A percentile compares a stretch with the other conserved stretches of the same genome.
phyloP scores from a whole-genome alignment of 1,140 invertebrate species.

The Drosophila quadrilineata region DNA sequence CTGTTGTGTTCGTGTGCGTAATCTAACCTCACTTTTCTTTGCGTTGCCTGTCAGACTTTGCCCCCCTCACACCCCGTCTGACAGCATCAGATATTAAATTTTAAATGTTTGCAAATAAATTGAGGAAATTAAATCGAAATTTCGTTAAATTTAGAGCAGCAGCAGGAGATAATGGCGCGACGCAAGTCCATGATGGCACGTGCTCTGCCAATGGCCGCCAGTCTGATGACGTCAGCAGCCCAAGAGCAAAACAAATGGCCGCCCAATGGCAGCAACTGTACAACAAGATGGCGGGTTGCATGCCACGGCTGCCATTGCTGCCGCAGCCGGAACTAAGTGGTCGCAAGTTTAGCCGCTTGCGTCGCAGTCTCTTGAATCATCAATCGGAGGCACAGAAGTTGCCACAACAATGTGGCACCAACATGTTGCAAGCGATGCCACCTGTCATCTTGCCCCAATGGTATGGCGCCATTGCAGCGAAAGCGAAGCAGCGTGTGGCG shows the following conservation, averaged over 20 bases:
- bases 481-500: neutral
- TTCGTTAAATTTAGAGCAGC: neutral
- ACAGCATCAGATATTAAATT: neutral
- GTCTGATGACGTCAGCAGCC: constrained; percentile 28
- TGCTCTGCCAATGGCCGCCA: constrained; percentile 28
- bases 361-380: constrained; percentile 21
- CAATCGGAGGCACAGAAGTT: neutral
- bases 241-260: too few species aligned
- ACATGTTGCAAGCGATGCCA: neutral
- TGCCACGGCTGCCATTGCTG: constrained; percentile 10
- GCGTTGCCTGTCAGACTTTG: neutral
- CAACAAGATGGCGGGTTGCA: constrained; percentile 34
- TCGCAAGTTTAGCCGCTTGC: constrained; percentile 26
- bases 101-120: constrained; percentile 12
- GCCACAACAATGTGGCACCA: neutral
- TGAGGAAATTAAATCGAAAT: constrained; percentile 3
- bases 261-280: constrained; percentile 24
- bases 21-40: neutral
- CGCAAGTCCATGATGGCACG: constrained; percentile 18
- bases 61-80: neutral
- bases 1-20: neutral
- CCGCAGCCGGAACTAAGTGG: constrained; percentile 22
- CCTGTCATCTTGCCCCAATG: neutral
- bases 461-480: neutral
- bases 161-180: constrained; percentile 44